A percentile compares a stretch with the other conserved stretches of the same genome.
Evolutionary conservation across 1,140 invertebrate species (phyloP).

Genomic region (Caenorhabditis elegans): DNA sequence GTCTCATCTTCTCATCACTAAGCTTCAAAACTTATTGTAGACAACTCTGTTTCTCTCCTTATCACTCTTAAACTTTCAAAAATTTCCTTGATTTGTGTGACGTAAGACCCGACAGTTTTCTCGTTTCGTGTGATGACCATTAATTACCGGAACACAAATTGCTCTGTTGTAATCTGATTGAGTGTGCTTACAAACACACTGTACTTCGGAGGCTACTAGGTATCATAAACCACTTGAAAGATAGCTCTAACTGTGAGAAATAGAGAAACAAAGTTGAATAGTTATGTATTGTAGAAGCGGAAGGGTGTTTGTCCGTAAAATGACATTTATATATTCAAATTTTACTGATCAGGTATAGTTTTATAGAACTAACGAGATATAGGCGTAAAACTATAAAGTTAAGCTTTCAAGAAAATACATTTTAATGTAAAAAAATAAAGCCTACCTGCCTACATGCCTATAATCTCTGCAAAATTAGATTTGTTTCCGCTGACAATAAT

Average conservation of each 20-base stretch:
- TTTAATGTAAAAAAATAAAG: background rate
- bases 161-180: background rate
- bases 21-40: conserved; percentile 11
- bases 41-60: conserved; percentile 13
- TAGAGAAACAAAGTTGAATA: no score
- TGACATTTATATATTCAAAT: no score
- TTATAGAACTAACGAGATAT: no score
- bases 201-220: background rate
- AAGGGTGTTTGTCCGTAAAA: background rate
- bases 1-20: conserved; percentile 14
- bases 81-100: conserved; percentile 15
- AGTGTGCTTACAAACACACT: background rate
- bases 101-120: background rate
- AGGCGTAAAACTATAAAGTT: no score
- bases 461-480: no score
- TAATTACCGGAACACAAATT: conserved; percentile 14
- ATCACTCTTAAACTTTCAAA: conserved; percentile 7
- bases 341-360: no score
- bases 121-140: background rate
- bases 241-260: no score
- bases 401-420: no score
- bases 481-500: no score
- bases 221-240: conserved; percentile 18
- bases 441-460: no score
- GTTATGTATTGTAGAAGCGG: no score